Base-by-base conservation (phyloP, 2,797 vertebrate genomes). In the Scyliorhinus canicula region DNA sequence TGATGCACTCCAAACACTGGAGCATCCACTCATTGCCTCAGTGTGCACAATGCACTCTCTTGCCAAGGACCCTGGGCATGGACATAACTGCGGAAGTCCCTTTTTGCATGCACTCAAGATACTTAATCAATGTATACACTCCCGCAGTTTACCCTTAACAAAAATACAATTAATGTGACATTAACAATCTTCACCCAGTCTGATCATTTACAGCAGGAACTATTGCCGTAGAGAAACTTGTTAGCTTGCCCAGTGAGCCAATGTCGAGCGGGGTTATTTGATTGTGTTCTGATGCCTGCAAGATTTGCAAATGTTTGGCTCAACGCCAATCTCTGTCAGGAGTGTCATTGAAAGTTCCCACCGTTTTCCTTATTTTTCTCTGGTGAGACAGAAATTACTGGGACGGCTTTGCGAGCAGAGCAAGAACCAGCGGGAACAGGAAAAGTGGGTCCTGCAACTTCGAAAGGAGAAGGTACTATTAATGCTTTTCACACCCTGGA, bases 351-450 rank as follows among this genome's bases (percentile, higher is more conserved):
- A 91, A 26, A 63, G 26, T 63, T 91, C 2, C 40, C 57, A 0
- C 2, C 14, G 1, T 65, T 82, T 0, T 95, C 95, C 2, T 95
- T 95, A 95, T 95, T n/a, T 69, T 57, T 0, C 95, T 9, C 4
- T 65, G 60, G 71, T 69, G 95, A 35, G 84, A 4, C 96, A 99
- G 99, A 99, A 99, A 97, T 98, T 99, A 90, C 97, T 99, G 97
- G 98, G 98, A 95, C 98, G 98, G 95, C 97, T 99, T 65, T 99
- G 98, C 96, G 99, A 99, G 96, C 99, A 99, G 97, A 98, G 98
- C 97, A 98, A 97, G 93, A 97, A 98, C 96, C 96, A 99, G 96
- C 98, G 98, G 96, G 99, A 99, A 95, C 98, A 99, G 69, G 98
- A 99, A 95, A 97, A 97, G 71, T 97, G 98, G 86, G 98, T 98